Evolutionary conservation across 37 sponge, comb jelly and placozoan genomes (phyloP), one percentile per base, ranked within the genome.

Genomic region (Hexactinellida sp.): DNA sequence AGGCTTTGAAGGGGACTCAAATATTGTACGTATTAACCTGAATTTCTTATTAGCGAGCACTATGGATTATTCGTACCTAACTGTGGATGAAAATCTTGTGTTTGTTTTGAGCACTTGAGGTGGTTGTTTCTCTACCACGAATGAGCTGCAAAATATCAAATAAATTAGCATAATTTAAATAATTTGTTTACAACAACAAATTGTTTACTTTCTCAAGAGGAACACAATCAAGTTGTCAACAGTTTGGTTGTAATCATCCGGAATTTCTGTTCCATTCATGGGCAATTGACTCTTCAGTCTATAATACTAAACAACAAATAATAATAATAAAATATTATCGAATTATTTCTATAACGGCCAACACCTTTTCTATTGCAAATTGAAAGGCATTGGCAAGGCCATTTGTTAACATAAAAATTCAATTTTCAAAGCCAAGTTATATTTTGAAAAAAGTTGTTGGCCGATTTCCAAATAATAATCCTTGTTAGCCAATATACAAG

Each of bases 101-200:
- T 92, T 87, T 36, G 94, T 95, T 88, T 97, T 97, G 83, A 97
- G 87, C 7, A 97, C 99, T 88, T 97, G 99, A 5, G 99, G 99
- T 5, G 99, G 99, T 39, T 97, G 94, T 63, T 95, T 92, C 86
- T 97, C 99, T 16, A 97, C 55, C 47, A 97, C 91, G 87, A 97
- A 97, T 54, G 92, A 91, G 88, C 95, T 94, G 54, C 0, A 84
- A 36, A 83, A 19, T 41, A 39, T 32, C 32, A 76, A 30, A 36
- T 82, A 0, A 82, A 10, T 19, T 25, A 21, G 54, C 1, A 63
- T 7, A 63, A 24, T 28, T 38, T 23, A 16, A 47, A 10, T 13
- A n/a, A 38, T 13, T 41, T 28, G 30, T 38, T 87, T 38, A 83
- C 23, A 86, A 36, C 3, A 7, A 63, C 5, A 25, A 21, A 63